Evolutionary conservation across 2,888 invertebrate species (phyloP), one percentile per base, ranked within the genome.

Genomic region (Hypercompe scribonia): DNA sequence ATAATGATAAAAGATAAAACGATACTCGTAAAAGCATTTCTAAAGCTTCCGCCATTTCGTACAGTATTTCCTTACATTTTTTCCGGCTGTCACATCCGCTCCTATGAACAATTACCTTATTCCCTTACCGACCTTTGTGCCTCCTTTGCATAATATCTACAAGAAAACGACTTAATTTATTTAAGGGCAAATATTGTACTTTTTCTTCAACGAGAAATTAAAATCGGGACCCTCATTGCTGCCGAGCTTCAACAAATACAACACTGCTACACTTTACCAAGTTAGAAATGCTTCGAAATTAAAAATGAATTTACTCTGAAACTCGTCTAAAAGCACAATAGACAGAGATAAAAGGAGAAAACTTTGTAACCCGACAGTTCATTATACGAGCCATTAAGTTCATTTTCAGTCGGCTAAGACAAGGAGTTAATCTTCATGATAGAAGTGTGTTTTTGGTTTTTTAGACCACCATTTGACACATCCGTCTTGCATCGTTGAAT

Each of bases 401-500:
- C 79, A 84, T 85, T 84, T 85, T 84, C 83, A 80, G 78, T 79
- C 75, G 67, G 73, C 79, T 76, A 78, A 78, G 83, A 82, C 85
- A 82, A 84, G 86, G 81, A 88, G 88, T 90, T 89, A 88, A 91
- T 90, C 90, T 89, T 79, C 71, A 80, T 83, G 81, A 82, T 85
- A 83, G 81, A 85, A 87, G 83, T 84, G 84, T 86, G 86, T 87
- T 87, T 89, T 86, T 88, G 83, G 85, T 89, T 84, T 85, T 84
- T 85, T 84, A 84, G 72, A 76, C 69, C 61, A 80, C 75, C 85
- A 85, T 90, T 89, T 92, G 92, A 91, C 90, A 90, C 89, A 89
- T 91, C 90, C 92, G 93, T 90, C 89, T 88, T 91, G 90, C 88
- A 87, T 91, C 88, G 87, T 90, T 91, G 90, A 93, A 91, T 92